These are phyloP conservation scores for Yponomeuta malinellus DNA, from an alignment of 2,888 invertebrate genomes.

Conservation along the genomic window DNA sequence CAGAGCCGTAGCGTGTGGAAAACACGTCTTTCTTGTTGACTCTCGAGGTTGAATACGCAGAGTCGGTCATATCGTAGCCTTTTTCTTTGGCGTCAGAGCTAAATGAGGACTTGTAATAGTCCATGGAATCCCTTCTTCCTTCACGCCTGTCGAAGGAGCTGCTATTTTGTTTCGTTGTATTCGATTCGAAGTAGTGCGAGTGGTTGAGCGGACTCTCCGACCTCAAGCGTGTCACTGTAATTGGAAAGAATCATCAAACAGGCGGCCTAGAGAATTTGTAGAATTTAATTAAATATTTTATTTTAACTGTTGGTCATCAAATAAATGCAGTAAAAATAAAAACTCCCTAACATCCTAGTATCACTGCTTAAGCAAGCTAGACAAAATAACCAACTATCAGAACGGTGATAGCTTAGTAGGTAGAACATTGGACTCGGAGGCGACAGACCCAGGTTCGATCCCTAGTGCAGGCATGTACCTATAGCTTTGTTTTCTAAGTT, in stretches of 20 bases:
- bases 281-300: no score
- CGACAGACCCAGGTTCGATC: no score
- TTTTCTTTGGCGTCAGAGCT: constrained; percentile 59
- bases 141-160: constrained; percentile 64
- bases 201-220: constrained; percentile 68
- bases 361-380: no score
- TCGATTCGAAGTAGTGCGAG: constrained; percentile 57
- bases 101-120: constrained; percentile 63
- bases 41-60: constrained; percentile 58
- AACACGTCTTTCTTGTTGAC: constrained; percentile 57
- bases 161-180: constrained; percentile 49
- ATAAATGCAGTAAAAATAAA: no score
- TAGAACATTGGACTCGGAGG: no score
- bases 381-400: no score
- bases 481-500: no score
- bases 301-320: no score
- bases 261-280: not conserved
- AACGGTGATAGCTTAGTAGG: no score
- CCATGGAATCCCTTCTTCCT: constrained; percentile 57
- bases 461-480: no score
- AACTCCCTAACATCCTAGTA: no score
- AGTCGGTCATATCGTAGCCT: constrained; percentile 54
- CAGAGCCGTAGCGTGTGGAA: constrained; percentile 53
- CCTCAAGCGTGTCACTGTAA: constrained; percentile 62
- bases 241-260: not conserved